A percentile compares a stretch with the other conserved stretches of the same genome.
phyloP scores from a whole-genome alignment of 2,888 invertebrate species.

The Cryptocheilus praepositus region DNA sequence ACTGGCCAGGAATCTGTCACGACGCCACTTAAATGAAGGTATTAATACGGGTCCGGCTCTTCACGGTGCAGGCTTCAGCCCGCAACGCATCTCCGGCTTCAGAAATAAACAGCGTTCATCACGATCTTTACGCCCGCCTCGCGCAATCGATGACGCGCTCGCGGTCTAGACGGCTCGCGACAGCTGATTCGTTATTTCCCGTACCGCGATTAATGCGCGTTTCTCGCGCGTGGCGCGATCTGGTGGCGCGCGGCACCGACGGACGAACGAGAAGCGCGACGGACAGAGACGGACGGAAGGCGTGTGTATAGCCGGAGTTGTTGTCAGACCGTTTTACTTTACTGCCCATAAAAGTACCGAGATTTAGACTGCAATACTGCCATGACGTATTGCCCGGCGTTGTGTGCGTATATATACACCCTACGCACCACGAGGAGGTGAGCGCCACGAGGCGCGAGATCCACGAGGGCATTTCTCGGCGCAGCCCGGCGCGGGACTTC shows the following conservation, averaged over 20 bases:
- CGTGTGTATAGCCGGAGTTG: conserved; percentile 62
- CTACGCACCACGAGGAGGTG: conserved; percentile 25
- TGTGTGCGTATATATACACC: conserved; percentile 21
- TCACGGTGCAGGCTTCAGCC: too few species aligned
- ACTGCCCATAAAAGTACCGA: conserved; percentile 74
- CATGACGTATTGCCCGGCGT: conserved; percentile 66
- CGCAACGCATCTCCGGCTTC: too few species aligned
- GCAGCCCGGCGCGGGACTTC: too few species aligned
- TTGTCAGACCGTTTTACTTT: conserved; percentile 74
- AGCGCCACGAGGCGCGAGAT: conserved; percentile 46
- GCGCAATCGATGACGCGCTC: conserved; percentile 6
- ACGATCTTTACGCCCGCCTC: background rate
- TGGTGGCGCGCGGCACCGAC: conserved; percentile 35
- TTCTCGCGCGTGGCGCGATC: conserved; percentile 39
- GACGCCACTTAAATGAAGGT: too few species aligned
- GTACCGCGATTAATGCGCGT: conserved; percentile 29
- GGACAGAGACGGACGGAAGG: conserved; percentile 54
- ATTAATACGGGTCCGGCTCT: too few species aligned
- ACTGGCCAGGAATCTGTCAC: too few species aligned
- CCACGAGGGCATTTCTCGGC: conserved; percentile 8
- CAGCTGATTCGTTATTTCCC: conserved; percentile 21
- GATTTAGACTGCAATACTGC: conserved; percentile 73
- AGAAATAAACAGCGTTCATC: too few species aligned
- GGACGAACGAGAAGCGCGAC: conserved; percentile 27
- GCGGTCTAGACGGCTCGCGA: conserved; percentile 1